Percentiles rank a stretch among this genome's conserved stretches.
Evolutionary conservation across 1,140 invertebrate species (phyloP).

Genomic region (Ceratitis capitata): DNA sequence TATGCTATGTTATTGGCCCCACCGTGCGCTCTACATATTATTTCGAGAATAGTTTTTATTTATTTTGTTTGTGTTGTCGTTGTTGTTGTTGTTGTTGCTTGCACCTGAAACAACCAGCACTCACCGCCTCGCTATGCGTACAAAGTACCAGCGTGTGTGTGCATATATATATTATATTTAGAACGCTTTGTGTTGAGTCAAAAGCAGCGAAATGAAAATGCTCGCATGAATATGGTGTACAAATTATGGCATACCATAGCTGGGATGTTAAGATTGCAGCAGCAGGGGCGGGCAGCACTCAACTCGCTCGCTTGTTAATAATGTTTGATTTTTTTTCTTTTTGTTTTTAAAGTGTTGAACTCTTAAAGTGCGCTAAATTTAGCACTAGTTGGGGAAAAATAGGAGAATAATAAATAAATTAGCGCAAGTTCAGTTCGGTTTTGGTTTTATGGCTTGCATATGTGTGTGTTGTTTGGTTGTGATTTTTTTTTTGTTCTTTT

Average conservation of each 20-base stretch:
- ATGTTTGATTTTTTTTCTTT: no score
- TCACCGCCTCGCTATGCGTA: not conserved
- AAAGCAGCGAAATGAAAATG: not conserved
- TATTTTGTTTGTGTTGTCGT: not conserved
- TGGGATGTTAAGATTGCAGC: not conserved
- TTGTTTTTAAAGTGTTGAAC: not conserved
- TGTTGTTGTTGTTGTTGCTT: not conserved
- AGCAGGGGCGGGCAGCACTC: not conserved
- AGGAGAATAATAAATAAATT: not conserved
- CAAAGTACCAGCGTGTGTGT: not conserved
- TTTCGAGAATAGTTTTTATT: not conserved
- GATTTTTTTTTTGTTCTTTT: not conserved
- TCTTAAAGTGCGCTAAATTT: slow-evolving; percentile 30
- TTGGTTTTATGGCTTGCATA: not conserved
- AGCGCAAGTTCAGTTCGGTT: not conserved
- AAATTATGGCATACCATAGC: not conserved
- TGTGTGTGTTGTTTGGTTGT: not conserved
- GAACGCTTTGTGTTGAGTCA: not conserved
- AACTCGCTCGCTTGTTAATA: not conserved
- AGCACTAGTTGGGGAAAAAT: slow-evolving; percentile 15
- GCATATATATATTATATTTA: not conserved
- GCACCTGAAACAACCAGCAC: not conserved
- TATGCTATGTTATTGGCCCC: not conserved
- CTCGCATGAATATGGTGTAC: no score
- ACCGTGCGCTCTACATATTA: not conserved